Evolutionary conservation across 2,113 vertebrate genomes (phyloP).

Genomic region (Pygoscelis adeliae): DNA sequence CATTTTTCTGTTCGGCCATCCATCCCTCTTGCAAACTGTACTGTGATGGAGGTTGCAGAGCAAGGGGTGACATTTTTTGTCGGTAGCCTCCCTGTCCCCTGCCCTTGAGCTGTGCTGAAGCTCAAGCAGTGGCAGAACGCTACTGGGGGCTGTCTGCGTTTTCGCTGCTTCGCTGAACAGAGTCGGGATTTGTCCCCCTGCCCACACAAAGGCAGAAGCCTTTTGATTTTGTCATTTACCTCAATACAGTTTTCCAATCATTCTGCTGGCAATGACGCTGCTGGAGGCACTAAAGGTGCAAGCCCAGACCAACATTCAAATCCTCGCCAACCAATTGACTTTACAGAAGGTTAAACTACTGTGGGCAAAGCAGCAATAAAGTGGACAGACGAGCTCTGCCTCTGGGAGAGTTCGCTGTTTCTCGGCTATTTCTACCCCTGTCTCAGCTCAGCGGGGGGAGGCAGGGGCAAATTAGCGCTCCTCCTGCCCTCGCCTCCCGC

Average conservation of each 20-base stretch:
- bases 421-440: not conserved
- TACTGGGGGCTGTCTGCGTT: not conserved
- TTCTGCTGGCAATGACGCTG: not conserved
- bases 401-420: not conserved
- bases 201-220: not conserved
- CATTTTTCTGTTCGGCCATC: not conserved
- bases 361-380: not conserved
- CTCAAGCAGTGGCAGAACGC: not conserved
- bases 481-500: not conserved
- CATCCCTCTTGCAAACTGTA: not conserved
- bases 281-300: constrained; percentile 1
- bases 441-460: not conserved
- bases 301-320: constrained; percentile 1
- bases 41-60: not conserved
- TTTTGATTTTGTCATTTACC: constrained; percentile 33
- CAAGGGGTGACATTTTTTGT: not conserved
- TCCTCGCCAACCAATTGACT: not conserved
- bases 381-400: not conserved
- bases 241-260: not conserved
- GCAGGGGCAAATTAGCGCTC: not conserved
- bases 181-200: not conserved
- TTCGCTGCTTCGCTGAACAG: not conserved
- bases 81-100: not conserved
- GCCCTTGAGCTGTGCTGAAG: not conserved
- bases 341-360: not conserved